A percentile compares a stretch with the other conserved stretches of the same genome.
These are phyloP conservation scores for Elegia similella DNA, from an alignment of 2,888 invertebrate genomes.

Conservation along the genomic window DNA sequence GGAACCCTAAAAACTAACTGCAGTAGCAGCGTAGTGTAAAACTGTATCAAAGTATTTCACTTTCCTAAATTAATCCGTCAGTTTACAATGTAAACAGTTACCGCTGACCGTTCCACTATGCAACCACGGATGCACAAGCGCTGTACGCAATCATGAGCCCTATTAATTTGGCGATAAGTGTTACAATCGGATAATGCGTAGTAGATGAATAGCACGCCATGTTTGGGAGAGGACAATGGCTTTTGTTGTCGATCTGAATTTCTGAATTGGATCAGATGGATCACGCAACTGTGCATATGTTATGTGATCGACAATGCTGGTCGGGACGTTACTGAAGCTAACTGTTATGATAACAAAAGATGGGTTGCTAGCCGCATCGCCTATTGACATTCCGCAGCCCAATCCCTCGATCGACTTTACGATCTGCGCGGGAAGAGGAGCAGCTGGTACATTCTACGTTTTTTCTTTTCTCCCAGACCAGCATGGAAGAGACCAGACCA, in stretches of 20 bases:
- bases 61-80: slow-evolving; percentile 23
- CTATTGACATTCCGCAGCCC: too few relatives aligned
- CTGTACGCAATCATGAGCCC: not conserved
- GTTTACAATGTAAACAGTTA: slow-evolving; percentile 14
- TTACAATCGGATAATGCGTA: not conserved
- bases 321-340: too few relatives aligned
- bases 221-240: slow-evolving; percentile 10
- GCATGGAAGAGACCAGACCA: too few relatives aligned
- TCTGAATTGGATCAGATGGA: slow-evolving; percentile 2
- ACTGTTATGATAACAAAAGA: too few relatives aligned
- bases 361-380: too few relatives aligned
- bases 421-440: too few relatives aligned
- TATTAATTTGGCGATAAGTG: not conserved
- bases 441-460: too few relatives aligned
- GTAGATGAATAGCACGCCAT: not conserved
- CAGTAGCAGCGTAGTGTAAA: too few relatives aligned
- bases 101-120: slow-evolving; percentile 19
- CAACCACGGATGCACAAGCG: slow-evolving; percentile 9
- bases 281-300: slow-evolving; percentile 6
- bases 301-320: slow-evolving; percentile 1
- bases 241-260: slow-evolving; percentile 4
- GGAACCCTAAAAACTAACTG: too few relatives aligned
- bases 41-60: not conserved
- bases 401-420: too few relatives aligned
- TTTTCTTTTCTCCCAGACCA: too few relatives aligned